Percentiles rank a stretch among this genome's conserved stretches.
These are phyloP conservation scores for Bombus terrestris DNA, from an alignment of 1,140 invertebrate species.

Conservation along the genomic window DNA sequence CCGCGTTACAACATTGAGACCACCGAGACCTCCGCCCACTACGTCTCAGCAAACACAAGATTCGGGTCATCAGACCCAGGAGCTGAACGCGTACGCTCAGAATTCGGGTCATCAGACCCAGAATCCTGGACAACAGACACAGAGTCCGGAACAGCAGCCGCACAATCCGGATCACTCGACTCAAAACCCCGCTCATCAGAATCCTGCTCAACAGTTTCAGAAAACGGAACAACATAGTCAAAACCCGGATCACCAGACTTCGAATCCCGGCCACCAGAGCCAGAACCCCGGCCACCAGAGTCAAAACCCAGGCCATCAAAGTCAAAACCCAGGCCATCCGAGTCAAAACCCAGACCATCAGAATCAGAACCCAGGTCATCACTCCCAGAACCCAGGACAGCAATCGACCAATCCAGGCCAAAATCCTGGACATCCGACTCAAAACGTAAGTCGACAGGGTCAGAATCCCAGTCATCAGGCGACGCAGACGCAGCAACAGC, in stretches of 20 bases:
- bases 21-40: constrained; percentile 68
- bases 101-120: constrained; percentile 31
- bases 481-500: constrained; percentile 49
- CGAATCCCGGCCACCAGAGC: neutral
- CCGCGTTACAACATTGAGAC: constrained; percentile 67
- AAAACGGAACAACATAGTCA: constrained; percentile 30
- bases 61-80: constrained; percentile 39
- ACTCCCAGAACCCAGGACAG: constrained; percentile 7
- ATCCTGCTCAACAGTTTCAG: neutral
- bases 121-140: constrained; percentile 9
- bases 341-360: constrained; percentile 31
- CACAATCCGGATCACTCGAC: constrained; percentile 18
- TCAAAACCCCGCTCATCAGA: constrained; percentile 9
- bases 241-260: constrained; percentile 10
- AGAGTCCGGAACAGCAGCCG: constrained; percentile 3
- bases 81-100: constrained; percentile 18
- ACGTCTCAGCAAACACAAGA: constrained; percentile 52
- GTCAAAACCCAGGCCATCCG: neutral
- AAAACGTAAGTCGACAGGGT: constrained; percentile 44
- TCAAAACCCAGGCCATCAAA: constrained; percentile 2
- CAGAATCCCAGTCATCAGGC: constrained; percentile 42
- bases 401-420: constrained; percentile 22
- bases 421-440: constrained; percentile 36
- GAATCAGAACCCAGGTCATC: neutral
- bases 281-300: constrained; percentile 25